phyloP scores from a whole-genome alignment of 2,888 invertebrate genomes.

The Gasteruption jaculator region DNA sequence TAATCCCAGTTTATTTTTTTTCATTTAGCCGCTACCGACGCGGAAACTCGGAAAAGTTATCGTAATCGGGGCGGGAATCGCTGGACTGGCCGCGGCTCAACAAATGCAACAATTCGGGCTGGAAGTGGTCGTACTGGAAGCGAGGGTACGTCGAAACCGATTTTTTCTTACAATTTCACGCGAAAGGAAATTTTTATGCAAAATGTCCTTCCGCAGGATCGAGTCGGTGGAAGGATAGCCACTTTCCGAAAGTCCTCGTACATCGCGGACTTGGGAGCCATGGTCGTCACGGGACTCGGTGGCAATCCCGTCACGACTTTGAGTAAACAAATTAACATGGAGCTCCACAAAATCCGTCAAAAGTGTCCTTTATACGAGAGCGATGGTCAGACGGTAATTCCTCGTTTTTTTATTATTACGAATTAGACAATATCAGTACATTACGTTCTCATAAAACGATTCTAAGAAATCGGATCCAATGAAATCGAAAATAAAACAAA shows the following conservation, averaged over 20 bases:
- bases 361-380: constrained; percentile 95
- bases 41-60: constrained; percentile 58
- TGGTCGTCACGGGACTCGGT: constrained; percentile 95
- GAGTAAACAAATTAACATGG: constrained; percentile 95
- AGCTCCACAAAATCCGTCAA: constrained; percentile 89
- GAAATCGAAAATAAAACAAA: no score
- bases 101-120: constrained; percentile 94
- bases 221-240: constrained; percentile 95
- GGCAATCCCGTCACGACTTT: constrained; percentile 96
- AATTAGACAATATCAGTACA: no score
- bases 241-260: constrained; percentile 89
- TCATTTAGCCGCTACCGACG: constrained; percentile 46
- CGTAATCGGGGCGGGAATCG: constrained; percentile 78
- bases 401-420: not conserved
- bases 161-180: constrained; percentile 1
- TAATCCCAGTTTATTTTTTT: not conserved
- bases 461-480: no score
- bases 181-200: not conserved
- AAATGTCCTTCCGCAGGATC: constrained; percentile 57
- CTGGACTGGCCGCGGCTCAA: constrained; percentile 90
- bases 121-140: constrained; percentile 86
- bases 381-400: constrained; percentile 79
- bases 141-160: constrained; percentile 54
- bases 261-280: constrained; percentile 79
- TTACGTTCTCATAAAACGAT: no score